Evolutionary conservation across 1,140 invertebrate genomes (phyloP).

Genomic region (Bombus superbus): DNA sequence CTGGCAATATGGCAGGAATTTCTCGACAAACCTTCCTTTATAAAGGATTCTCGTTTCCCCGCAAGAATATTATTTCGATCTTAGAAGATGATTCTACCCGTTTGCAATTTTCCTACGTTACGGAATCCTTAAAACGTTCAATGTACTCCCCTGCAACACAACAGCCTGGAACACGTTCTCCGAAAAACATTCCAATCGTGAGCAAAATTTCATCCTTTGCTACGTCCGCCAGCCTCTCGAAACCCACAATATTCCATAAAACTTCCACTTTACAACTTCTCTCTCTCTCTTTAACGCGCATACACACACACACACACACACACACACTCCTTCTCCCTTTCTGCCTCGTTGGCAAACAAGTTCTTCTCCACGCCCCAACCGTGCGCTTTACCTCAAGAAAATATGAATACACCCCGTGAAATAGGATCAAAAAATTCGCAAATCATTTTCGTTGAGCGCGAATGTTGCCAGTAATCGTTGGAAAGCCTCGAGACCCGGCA

Average conservation of each 20-base stretch:
- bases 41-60: not conserved
- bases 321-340: no score
- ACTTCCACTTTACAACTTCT: slow-evolving; percentile 1
- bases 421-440: not conserved
- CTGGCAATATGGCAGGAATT: not conserved
- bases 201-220: slow-evolving; percentile 4
- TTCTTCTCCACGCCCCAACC: not conserved
- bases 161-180: not conserved
- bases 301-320: no score
- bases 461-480: not conserved
- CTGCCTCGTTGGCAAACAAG: not conserved
- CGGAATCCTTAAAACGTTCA: not conserved
- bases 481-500: not conserved
- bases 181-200: not conserved
- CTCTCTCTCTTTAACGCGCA: not conserved
- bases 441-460: not conserved
- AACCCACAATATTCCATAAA: slow-evolving; percentile 4
- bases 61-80: not conserved
- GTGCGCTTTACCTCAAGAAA: not conserved
- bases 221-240: not conserved
- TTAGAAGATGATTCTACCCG: not conserved
- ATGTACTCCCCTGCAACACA: not conserved
- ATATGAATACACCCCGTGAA: not conserved
- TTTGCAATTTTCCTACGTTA: not conserved
- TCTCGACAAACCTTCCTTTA: not conserved